Evolutionary conservation across 2,113 vertebrate genomes (phyloP).

Genomic region (Columbina picui): DNA sequence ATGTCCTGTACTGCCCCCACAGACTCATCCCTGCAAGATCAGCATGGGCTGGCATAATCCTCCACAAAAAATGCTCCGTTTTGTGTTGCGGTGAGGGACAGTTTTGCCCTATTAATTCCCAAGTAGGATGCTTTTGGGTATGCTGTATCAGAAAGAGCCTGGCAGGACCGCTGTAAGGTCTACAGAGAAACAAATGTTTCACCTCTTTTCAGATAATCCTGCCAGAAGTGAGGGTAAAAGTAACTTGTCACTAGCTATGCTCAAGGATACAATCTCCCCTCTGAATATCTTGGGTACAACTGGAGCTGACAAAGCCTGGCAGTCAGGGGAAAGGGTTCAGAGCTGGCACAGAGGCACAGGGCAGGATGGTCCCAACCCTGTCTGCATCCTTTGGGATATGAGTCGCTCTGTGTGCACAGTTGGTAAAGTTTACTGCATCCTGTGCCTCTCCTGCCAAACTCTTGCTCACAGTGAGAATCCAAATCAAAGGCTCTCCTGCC

Average conservation of each 20-base stretch:
- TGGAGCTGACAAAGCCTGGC: neutral
- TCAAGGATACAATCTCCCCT: neutral
- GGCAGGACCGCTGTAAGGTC: neutral
- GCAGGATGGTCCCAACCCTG: neutral
- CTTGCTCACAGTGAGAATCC: conserved; percentile 40
- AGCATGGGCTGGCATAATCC: rapidly evolving
- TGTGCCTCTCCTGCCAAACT: conserved; percentile 54
- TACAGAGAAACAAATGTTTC: neutral
- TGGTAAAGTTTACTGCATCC: conserved; percentile 49
- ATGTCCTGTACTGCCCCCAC: conserved; percentile 33
- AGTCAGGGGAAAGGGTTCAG: neutral
- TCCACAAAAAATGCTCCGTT: rapidly evolving
- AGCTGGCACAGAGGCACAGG: neutral
- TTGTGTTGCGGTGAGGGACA: no score
- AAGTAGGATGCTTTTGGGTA: rapidly evolving
- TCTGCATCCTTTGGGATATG: neutral
- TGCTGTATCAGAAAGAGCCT: neutral
- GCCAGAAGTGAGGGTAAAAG: neutral
- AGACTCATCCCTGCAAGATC: neutral
- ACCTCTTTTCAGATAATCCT: neutral
- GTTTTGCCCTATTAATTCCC: neutral
- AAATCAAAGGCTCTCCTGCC: conserved; percentile 58
- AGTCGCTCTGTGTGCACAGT: neutral
- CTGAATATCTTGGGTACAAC: neutral
- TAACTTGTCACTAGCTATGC: neutral